phyloP scores from a whole-genome alignment of 2,888 invertebrate genomes.

The Heliconius erato region DNA sequence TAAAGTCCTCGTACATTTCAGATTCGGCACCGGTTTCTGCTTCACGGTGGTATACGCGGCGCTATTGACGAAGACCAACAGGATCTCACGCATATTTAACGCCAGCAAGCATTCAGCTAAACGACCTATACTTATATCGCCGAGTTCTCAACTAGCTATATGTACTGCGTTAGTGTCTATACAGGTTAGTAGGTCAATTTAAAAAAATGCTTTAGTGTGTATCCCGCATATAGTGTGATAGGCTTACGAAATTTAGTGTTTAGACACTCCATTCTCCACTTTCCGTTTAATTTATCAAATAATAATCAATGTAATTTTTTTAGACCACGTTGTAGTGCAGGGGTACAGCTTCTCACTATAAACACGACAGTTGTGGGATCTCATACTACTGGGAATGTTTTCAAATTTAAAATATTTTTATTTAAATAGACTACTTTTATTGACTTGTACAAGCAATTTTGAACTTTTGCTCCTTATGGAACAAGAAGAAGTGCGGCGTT shows the following conservation, averaged over 20 bases:
- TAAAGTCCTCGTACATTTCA: constrained; percentile 60
- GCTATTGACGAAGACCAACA: constrained; percentile 97
- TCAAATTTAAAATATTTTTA: no score
- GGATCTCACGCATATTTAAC: constrained; percentile 98
- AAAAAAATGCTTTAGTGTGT: no score
- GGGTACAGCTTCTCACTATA: background rate
- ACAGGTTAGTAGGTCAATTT: constrained; percentile 87
- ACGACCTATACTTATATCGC: constrained; percentile 96
- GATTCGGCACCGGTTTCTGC: constrained; percentile 96
- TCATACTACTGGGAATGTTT: no score
- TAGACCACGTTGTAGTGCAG: background rate
- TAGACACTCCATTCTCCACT: no score
- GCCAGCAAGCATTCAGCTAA: constrained; percentile 98
- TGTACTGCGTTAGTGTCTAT: constrained; percentile 94
- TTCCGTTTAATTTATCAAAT: no score
- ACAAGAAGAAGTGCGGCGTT: background rate
- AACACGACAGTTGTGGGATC: no score
- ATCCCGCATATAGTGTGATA: no score
- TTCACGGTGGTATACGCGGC: constrained; percentile 99
- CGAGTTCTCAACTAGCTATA: constrained; percentile 95
- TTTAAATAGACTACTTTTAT: no score
- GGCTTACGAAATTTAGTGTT: no score
- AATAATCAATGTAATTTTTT: no score
- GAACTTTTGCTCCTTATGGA: no score
- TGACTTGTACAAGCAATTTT: no score